Percentiles rank a stretch among this genome's conserved stretches.
Evolutionary conservation across 2,113 vertebrate species (phyloP).

Genomic region (Synchiropus splendidus): DNA sequence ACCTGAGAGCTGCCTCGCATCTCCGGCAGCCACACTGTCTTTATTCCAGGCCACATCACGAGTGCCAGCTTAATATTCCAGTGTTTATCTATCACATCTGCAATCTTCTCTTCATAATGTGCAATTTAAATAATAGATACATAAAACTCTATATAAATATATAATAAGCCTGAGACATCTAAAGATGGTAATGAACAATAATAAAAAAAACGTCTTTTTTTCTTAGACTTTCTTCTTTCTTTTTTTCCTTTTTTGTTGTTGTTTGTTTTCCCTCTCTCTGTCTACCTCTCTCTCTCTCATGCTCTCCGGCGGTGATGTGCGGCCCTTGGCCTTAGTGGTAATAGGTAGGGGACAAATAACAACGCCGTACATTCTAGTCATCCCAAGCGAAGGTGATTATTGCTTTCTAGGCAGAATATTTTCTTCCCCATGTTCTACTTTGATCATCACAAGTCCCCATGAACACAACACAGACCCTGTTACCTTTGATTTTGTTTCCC

Average conservation of each 20-base stretch:
- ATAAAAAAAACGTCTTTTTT: conserved; percentile 37
- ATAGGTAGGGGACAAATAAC: conserved; percentile 94
- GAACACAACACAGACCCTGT: conserved; percentile 28
- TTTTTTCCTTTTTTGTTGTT: conserved; percentile 40
- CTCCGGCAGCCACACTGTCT: too few relatives aligned
- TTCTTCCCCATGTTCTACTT: conserved; percentile 54
- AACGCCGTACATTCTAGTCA: conserved; percentile 83
- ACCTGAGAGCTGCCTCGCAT: conserved; percentile 7
- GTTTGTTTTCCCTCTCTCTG: conserved; percentile 55
- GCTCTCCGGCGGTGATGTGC: conserved; percentile 87
- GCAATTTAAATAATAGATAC: too few relatives aligned
- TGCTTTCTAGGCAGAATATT: conserved; percentile 66
- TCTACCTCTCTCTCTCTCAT: conserved; percentile 55
- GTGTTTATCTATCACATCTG: conserved; percentile 36
- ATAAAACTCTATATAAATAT: too few relatives aligned
- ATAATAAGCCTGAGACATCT: too few relatives aligned
- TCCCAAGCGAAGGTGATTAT: conserved; percentile 98
- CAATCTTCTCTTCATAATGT: conserved; percentile 35
- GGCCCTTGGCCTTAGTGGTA: conserved; percentile 92
- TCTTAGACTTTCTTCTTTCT: conserved; percentile 50
- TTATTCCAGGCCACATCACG: too few relatives aligned
- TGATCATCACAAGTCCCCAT: conserved; percentile 37
- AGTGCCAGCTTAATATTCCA: conserved; percentile 21
- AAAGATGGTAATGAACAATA: conserved; percentile 43
- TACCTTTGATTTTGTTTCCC: conserved; percentile 32